These are phyloP conservation scores for Leiothrix lutea DNA, from an alignment of 2,113 vertebrate species.

Conservation along the genomic window DNA sequence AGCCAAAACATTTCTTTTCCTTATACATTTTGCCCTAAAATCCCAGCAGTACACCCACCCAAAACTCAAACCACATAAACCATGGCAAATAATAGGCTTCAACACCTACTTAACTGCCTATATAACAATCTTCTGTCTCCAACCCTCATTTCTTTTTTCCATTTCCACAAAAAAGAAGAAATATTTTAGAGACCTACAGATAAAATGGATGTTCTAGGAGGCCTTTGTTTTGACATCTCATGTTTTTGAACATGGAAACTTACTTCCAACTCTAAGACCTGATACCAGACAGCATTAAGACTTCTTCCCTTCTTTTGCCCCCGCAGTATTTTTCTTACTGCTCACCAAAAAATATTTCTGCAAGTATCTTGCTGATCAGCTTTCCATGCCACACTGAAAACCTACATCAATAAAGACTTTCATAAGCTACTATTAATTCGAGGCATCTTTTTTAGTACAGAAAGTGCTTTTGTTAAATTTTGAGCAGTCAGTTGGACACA, in stretches of 20 bases:
- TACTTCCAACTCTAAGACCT: not conserved
- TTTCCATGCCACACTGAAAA: not conserved
- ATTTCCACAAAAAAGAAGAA: not conserved
- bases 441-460: not conserved
- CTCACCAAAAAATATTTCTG: not conserved
- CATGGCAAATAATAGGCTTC: not conserved
- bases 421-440: not conserved
- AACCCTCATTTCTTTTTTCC: not conserved
- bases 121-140: not conserved
- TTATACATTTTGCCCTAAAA: not conserved
- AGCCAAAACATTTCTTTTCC: not conserved
- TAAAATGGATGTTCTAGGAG: fast-evolving
- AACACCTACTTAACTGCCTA: not conserved
- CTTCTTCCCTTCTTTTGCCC: not conserved
- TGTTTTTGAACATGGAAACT: not conserved
- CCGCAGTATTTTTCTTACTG: not conserved
- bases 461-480: not conserved
- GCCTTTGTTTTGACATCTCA: not conserved
- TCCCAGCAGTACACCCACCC: not conserved
- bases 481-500: not conserved
- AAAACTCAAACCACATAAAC: not conserved
- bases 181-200: not conserved
- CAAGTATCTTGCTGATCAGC: not conserved
- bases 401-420: not conserved
- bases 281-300: not conserved